Percentiles rank a stretch among this genome's conserved stretches.
Conservation (phyloP, 2,113 vertebrate genomes). For the Pungitius pungitius region DNA sequence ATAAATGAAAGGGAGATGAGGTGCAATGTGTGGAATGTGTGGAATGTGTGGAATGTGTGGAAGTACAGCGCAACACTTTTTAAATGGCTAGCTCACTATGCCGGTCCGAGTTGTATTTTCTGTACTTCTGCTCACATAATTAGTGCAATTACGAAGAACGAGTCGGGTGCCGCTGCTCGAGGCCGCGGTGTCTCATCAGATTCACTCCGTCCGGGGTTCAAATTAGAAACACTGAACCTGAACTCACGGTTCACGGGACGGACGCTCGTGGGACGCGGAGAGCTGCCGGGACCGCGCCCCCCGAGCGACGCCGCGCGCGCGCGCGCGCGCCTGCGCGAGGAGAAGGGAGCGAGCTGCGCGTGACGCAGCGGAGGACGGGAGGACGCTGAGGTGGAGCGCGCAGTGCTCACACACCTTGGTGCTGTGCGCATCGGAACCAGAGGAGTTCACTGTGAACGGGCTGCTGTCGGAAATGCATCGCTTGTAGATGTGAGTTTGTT, state of each 20-base stretch:
- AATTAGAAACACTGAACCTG: slow-evolving; percentile 23
- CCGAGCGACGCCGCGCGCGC: background rate
- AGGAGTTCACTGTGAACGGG: too few relatives aligned
- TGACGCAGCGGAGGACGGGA: background rate
- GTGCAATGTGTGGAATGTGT: too few relatives aligned
- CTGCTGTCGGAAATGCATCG: background rate
- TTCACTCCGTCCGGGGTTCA: slow-evolving; percentile 1
- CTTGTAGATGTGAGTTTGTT: slow-evolving; percentile 11
- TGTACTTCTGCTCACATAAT: too few relatives aligned
- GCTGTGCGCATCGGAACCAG: background rate
- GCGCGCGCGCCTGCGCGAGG: background rate
- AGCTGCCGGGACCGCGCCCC: slow-evolving; percentile 22
- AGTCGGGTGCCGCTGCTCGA: background rate
- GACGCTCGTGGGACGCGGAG: slow-evolving; percentile 14
- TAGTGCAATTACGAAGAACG: background rate
- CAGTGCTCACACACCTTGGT: background rate
- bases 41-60: background rate
- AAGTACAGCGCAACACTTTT: background rate
- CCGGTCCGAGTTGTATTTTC: too few relatives aligned
- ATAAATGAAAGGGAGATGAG: background rate
- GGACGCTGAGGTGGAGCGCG: background rate
- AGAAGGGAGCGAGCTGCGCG: background rate
- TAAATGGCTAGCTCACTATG: too few relatives aligned
- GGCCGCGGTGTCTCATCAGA: background rate
- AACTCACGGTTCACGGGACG: background rate